Percentiles rank a stretch among this genome's conserved stretches.
phyloP scores from a whole-genome alignment of 2,888 invertebrate species.

The Pherbina coryleti region DNA sequence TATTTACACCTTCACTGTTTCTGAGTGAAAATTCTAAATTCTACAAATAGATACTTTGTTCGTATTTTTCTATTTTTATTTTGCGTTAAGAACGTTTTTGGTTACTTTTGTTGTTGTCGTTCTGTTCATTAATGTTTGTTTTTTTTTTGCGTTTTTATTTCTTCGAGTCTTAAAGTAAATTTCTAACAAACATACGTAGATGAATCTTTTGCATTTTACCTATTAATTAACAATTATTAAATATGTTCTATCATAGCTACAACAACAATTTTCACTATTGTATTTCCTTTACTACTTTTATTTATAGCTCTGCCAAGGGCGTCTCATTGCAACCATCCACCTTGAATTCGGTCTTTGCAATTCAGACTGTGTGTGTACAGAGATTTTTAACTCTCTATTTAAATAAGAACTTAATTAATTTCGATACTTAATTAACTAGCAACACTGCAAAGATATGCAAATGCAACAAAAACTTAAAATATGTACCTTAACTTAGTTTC shows the following conservation, averaged over 20 bases:
- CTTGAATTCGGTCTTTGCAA: constrained; percentile 69
- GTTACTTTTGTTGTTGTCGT: not conserved
- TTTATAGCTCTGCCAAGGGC: constrained; percentile 66
- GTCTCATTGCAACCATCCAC: constrained; percentile 67
- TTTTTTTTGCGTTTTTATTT: constrained; percentile 2
- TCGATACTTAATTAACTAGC: not conserved
- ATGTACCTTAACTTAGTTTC: constrained; percentile 56
- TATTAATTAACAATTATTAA: constrained; percentile 32
- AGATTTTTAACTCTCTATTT: constrained; percentile 67
- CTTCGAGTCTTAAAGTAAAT: not conserved
- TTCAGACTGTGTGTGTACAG: constrained; percentile 67
- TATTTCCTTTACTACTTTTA: constrained; percentile 44
- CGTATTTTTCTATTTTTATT: not conserved
- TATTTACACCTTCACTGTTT: constrained; percentile 9
- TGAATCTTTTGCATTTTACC: constrained; percentile 18
- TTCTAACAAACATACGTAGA: not conserved
- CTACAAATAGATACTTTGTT: not conserved
- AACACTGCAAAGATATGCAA: constrained; percentile 30
- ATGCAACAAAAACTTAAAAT: constrained; percentile 42
- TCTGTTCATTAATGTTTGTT: not conserved
- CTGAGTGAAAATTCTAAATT: constrained; percentile 16
- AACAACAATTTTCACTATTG: constrained; percentile 30
- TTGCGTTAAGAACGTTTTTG: not conserved
- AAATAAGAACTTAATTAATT: constrained; percentile 53
- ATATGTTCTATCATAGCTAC: constrained; percentile 1